These are phyloP conservation scores for Haliclona indistincta DNA, from an alignment of 37 sponge, comb jelly and placozoan genomes.

Conservation along the genomic window DNA sequence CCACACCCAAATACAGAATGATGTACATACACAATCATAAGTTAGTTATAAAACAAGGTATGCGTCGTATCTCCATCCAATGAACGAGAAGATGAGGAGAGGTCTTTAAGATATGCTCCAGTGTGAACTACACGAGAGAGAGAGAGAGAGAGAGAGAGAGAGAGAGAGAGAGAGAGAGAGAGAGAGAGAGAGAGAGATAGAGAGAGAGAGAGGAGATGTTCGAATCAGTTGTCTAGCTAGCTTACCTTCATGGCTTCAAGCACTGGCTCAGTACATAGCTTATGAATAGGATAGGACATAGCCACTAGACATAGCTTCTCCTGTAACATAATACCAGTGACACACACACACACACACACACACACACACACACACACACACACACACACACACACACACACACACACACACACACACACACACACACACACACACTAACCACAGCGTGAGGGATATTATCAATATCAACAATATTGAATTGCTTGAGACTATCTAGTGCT, in stretches of 20 bases:
- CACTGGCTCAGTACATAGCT: conserved; percentile 33
- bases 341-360: background rate
- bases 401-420: conserved; percentile 18
- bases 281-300: conserved; percentile 65
- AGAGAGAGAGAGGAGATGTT: too few species aligned
- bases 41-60: background rate
- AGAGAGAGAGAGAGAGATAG: too few species aligned
- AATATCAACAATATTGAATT: background rate
- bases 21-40: background rate
- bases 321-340: conserved; percentile 8
- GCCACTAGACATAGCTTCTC: conserved; percentile 72
- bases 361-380: background rate
- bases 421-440: conserved; percentile 17
- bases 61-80: too few species aligned
- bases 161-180: background rate
- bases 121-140: background rate
- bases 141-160: conserved; percentile 12
- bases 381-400: conserved; percentile 10
- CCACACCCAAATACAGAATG: background rate
- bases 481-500: background rate
- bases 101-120: too few species aligned
- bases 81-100: background rate
- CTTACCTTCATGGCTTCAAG: conserved; percentile 53
- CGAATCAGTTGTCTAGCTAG: too few species aligned
- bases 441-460: background rate